Conservation (phyloP, 2,888 invertebrate genomes). For the Mythimna loreyi region DNA sequence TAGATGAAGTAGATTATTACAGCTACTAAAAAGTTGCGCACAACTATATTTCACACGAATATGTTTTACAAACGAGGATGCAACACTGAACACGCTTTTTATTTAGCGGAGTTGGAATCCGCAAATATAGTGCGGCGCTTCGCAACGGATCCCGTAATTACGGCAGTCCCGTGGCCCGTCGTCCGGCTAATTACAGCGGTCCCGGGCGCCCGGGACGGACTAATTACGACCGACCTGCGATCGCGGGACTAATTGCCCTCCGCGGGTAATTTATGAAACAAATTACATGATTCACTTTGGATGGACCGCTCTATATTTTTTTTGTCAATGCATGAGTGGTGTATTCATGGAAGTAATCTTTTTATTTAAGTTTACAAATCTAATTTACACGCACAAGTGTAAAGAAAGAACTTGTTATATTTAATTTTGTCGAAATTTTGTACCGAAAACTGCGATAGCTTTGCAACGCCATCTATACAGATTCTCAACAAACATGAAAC, state of each 20-base stretch:
- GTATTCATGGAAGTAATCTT: background rate
- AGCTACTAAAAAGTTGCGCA: background rate
- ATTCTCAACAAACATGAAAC: background rate
- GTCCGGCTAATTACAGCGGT: slow-evolving; percentile 69
- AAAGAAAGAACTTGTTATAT: no score
- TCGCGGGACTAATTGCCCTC: slow-evolving; percentile 68
- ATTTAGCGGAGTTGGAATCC: slow-evolving; percentile 58
- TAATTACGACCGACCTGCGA: slow-evolving; percentile 67
- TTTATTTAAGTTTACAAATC: background rate
- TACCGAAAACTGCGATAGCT: background rate
- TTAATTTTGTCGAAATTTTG: no score
- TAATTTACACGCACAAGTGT: no score
- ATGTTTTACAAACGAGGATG: slow-evolving; percentile 34
- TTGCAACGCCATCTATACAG: slow-evolving; percentile 56
- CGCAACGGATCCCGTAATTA: slow-evolving; percentile 68
- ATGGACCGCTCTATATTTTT: slow-evolving; percentile 36
- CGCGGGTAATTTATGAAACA: slow-evolving; percentile 69
- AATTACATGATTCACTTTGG: slow-evolving; percentile 62
- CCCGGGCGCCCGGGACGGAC: slow-evolving; percentile 62
- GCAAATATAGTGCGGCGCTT: slow-evolving; percentile 57
- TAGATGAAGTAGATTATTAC: background rate
- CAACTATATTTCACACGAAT: slow-evolving; percentile 32
- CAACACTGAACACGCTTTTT: slow-evolving; percentile 52
- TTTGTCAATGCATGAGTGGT: slow-evolving; percentile 28
- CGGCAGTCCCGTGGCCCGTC: slow-evolving; percentile 60